Percentiles rank a stretch among this genome's conserved stretches.
Evolutionary conservation across 2,797 vertebrate genomes (phyloP).

Genomic region (Aselliscus stoliczkanus): DNA sequence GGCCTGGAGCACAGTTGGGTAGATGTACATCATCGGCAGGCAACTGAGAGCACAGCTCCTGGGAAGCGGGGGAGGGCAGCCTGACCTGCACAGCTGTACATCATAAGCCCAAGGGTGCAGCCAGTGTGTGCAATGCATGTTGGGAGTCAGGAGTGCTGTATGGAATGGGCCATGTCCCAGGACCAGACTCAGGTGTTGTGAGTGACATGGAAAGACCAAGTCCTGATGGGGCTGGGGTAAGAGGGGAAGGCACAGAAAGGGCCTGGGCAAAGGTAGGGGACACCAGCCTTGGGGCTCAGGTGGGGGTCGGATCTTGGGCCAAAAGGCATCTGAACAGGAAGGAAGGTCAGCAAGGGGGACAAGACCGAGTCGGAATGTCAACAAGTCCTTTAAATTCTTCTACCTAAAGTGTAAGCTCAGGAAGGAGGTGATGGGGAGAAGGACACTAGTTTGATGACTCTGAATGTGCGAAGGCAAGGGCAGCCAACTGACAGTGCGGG

Average conservation of each 20-base stretch:
- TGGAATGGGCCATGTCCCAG: neutral
- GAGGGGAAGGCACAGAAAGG: no score
- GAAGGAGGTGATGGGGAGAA: no score
- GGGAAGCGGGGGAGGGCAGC: neutral
- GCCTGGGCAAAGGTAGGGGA: neutral
- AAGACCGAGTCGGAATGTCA: no score
- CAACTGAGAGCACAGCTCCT: accelerated
- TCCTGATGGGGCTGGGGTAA: accelerated
- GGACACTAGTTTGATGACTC: no score
- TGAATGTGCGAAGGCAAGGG: no score
- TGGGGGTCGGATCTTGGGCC: no score
- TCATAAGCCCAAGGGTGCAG: neutral
- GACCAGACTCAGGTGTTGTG: accelerated
- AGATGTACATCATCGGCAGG: accelerated
- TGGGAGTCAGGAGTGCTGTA: neutral
- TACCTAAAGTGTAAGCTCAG: no score
- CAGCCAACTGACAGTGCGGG: no score
- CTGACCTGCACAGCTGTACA: accelerated
- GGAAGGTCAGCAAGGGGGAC: no score
- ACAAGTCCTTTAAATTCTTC: no score
- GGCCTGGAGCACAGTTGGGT: accelerated
- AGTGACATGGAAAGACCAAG: neutral
- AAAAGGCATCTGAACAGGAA: neutral
- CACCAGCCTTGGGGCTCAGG: accelerated
- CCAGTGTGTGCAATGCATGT: accelerated